Percentiles rank a stretch among this genome's conserved stretches.
Conservation (phyloP, 2,113 vertebrate genomes). For the Amphilophus citrinellus region DNA sequence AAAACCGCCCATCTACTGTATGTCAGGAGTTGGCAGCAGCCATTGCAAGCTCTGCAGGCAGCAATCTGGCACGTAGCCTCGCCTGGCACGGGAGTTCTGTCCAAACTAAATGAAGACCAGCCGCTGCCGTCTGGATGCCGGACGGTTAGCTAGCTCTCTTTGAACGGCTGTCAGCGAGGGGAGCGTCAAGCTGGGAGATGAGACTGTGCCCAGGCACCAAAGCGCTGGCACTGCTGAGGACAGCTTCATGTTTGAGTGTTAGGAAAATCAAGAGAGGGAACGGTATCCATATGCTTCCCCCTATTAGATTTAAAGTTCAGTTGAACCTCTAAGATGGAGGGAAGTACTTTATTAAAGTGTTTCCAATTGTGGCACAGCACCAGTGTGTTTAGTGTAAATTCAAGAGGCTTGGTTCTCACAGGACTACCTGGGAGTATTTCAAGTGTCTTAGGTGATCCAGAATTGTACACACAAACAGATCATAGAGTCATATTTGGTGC, state of each 20-base stretch:
- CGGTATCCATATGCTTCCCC: slow-evolving; percentile 25
- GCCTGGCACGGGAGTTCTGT: slow-evolving; percentile 41
- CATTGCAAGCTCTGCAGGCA: slow-evolving; percentile 30
- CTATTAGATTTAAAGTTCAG: slow-evolving; percentile 25
- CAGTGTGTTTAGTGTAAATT: background rate
- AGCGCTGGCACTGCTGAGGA: slow-evolving; percentile 12
- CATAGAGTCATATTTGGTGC: background rate
- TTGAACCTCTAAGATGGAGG: background rate
- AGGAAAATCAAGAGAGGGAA: background rate
- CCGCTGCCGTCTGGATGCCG: slow-evolving; percentile 42
- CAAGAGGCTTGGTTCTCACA: background rate
- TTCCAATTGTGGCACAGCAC: background rate
- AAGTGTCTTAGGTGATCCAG: slow-evolving; percentile 7
- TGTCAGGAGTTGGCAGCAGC: slow-evolving; percentile 56
- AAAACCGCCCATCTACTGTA: slow-evolving; percentile 49
- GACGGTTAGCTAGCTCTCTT: slow-evolving; percentile 22
- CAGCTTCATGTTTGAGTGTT: slow-evolving; percentile 32
- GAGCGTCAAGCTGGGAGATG: slow-evolving; percentile 38
- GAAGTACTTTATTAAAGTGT: background rate
- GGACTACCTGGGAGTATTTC: background rate
- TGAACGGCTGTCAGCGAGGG: slow-evolving; percentile 32
- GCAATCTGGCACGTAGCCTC: slow-evolving; percentile 42
- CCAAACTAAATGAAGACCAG: slow-evolving; percentile 54
- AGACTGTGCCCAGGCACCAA: slow-evolving; percentile 6
- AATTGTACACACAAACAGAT: slow-evolving; percentile 1